These are phyloP conservation scores for Lasioglossum calceatum DNA, from an alignment of 2,888 invertebrate species.

Conservation along the genomic window DNA sequence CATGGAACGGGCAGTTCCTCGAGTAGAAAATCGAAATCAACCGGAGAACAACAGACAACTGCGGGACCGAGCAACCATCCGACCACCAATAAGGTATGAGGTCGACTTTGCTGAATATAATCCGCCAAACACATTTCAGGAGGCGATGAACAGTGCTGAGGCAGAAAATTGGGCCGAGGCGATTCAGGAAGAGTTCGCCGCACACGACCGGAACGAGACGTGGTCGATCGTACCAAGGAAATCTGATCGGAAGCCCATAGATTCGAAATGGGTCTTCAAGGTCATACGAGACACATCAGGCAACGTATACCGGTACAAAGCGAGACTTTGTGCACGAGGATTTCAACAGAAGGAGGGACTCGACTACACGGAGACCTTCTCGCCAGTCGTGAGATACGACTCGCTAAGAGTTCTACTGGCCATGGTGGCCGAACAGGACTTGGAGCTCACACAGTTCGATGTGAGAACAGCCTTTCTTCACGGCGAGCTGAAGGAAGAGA, in stretches of 20 bases:
- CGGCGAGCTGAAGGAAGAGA: not conserved
- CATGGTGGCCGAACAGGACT: not conserved
- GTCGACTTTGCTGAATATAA: not conserved
- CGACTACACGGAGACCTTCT: constrained; percentile 18
- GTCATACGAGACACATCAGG: not conserved
- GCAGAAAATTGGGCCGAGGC: not conserved
- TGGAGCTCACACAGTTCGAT: constrained; percentile 8
- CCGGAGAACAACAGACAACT: no score
- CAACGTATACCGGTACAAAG: no score
- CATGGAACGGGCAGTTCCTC: not conserved
- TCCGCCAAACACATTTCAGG: not conserved
- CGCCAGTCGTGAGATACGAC: not conserved
- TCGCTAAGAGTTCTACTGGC: not conserved
- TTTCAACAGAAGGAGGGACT: not conserved
- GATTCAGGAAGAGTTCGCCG: not conserved
- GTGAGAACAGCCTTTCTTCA: constrained; percentile 4
- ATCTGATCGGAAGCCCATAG: not conserved
- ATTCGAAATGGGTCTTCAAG: constrained; percentile 15
- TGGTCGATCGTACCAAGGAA: not conserved
- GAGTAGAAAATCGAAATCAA: no score
- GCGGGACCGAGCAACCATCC: no score
- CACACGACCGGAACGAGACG: not conserved
- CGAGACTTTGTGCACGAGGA: not conserved
- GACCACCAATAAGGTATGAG: not conserved
- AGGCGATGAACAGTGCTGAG: no score